Evolutionary conservation across 2,888 invertebrate genomes (phyloP).

Genomic region (Pasiphila rectangulata): DNA sequence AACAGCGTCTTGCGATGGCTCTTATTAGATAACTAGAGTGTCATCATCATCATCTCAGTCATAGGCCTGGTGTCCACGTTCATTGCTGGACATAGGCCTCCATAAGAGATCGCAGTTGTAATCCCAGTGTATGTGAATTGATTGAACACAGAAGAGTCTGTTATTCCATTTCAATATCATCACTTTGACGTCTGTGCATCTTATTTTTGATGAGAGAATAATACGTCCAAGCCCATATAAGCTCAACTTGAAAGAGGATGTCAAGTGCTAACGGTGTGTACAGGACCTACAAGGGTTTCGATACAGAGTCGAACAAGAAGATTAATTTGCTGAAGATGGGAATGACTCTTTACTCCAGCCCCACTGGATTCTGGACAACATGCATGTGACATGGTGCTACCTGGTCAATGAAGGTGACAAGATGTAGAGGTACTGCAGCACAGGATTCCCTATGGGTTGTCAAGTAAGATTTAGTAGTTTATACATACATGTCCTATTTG

Average conservation of each 20-base stretch:
- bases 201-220: constrained; percentile 98
- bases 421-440: constrained; percentile 94
- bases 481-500: no score
- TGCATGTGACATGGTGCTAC: constrained; percentile 99
- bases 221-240: constrained; percentile 96
- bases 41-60: no score
- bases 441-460: constrained; percentile 99
- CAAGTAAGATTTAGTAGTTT: no score
- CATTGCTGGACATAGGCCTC: no score
- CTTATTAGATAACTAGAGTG: no score
- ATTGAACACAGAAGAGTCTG: constrained; percentile 98
- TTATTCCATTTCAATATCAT: constrained; percentile 98
- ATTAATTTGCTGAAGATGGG: constrained; percentile 93
- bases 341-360: constrained; percentile 97
- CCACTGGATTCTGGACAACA: constrained; percentile 99
- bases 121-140: constrained; percentile 96
- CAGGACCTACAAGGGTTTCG: constrained; percentile 86
- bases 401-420: constrained; percentile 84
- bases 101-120: no score
- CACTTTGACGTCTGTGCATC: constrained; percentile 97
- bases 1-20: no score
- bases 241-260: constrained; percentile 89
- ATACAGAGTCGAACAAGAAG: constrained; percentile 83
- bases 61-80: no score
- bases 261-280: constrained; percentile 83